phyloP scores from a whole-genome alignment of 2,113 vertebrate species.

The Alligator sinensis region DNA sequence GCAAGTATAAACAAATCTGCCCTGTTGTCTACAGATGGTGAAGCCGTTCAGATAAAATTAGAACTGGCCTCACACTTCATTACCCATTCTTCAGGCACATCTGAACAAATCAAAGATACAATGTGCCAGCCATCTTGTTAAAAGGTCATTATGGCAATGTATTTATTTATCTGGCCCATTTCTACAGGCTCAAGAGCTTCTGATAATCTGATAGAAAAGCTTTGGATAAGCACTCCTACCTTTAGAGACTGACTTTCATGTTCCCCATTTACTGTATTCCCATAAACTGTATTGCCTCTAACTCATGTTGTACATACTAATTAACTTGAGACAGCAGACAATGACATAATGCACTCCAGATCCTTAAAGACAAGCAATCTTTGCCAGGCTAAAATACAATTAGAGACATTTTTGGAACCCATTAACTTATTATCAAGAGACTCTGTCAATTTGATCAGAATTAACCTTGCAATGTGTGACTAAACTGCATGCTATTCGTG shows the following conservation, averaged over 20 bases:
- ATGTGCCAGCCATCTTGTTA: fast-evolving
- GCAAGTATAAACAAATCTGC: not conserved
- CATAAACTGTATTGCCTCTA: not conserved
- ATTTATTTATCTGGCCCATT: not conserved
- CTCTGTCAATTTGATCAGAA: not conserved
- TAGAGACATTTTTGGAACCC: not conserved
- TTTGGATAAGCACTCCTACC: not conserved
- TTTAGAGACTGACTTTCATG: not conserved
- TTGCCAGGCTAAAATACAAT: not conserved
- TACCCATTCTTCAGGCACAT: not conserved
- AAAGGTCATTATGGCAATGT: not conserved
- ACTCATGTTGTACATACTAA: not conserved
- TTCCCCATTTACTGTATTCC: not conserved
- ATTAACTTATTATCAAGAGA: not conserved
- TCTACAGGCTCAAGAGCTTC: not conserved
- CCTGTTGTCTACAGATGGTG: fast-evolving
- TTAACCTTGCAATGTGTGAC: not conserved
- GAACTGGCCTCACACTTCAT: not conserved
- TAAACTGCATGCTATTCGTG: not conserved
- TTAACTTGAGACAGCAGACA: not conserved
- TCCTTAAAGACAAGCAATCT: not conserved
- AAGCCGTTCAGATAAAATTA: not conserved
- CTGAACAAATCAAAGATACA: fast-evolving
- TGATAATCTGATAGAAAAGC: not conserved
- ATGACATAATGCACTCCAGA: not conserved